Evolutionary conservation across 2,888 invertebrate genomes (phyloP).

Genomic region (Entomobrya multifasciata): DNA sequence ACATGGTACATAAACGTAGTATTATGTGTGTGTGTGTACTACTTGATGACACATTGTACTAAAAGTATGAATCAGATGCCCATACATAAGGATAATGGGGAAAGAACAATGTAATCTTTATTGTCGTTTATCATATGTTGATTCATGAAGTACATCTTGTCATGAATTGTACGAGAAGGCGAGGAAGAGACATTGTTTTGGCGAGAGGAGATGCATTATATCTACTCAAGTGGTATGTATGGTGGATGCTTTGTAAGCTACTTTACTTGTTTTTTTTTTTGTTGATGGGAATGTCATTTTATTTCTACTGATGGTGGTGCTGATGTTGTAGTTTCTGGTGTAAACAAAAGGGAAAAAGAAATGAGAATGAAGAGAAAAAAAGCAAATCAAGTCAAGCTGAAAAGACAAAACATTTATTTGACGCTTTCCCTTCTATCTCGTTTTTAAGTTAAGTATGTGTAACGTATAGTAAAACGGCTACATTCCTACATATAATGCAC

Average conservation of each 20-base stretch:
- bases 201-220: slow-evolving; percentile 38
- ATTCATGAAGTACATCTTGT: slow-evolving; percentile 44
- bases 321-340: slow-evolving; percentile 8
- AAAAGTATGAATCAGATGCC: neutral
- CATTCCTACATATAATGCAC: neutral
- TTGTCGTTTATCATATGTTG: slow-evolving; percentile 34
- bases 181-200: slow-evolving; percentile 24
- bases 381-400: slow-evolving; percentile 46
- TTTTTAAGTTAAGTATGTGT: neutral
- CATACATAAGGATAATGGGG: neutral
- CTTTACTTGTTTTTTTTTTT: slow-evolving; percentile 1
- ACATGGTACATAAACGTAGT: no score
- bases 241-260: slow-evolving; percentile 30
- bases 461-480: neutral
- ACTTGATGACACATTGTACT: neutral
- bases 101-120: neutral
- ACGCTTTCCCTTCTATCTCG: neutral
- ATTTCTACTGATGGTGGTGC: neutral
- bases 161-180: neutral
- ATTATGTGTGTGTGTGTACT: no score
- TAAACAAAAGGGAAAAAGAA: slow-evolving; percentile 33
- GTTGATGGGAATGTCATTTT: slow-evolving; percentile 5
- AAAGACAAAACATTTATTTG: slow-evolving; percentile 28
- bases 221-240: slow-evolving; percentile 34
- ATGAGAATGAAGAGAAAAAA: slow-evolving; percentile 32